Evolutionary conservation across 2,888 invertebrate species (phyloP).

Genomic region (Julus scandinavius): DNA sequence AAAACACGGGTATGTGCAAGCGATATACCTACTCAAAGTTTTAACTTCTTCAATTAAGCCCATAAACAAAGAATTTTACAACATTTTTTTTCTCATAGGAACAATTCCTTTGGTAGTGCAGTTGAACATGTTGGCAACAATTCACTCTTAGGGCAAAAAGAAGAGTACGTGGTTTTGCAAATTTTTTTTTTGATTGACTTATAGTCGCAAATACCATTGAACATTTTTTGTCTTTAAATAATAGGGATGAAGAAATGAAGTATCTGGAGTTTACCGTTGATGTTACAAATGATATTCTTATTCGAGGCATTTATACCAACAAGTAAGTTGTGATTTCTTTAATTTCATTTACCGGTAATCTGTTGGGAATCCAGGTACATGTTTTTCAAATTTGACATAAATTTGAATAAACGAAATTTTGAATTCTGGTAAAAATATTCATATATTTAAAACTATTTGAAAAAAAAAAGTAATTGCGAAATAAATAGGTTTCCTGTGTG

Average conservation of each 20-base stretch:
- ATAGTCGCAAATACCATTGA: background rate
- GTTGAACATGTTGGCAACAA: background rate
- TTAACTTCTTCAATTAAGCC: too few species aligned
- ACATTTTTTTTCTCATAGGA: background rate
- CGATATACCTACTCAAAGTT: too few species aligned
- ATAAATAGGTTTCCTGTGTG: too few species aligned
- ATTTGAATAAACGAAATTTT: background rate
- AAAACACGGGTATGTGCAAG: background rate
- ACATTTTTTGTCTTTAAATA: background rate
- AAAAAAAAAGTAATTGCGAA: too few species aligned
- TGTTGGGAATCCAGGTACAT: too few species aligned
- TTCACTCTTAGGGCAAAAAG: background rate
- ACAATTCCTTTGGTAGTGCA: background rate
- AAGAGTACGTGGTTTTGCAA: background rate
- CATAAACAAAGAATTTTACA: too few species aligned
- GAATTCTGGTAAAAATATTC: too few species aligned
- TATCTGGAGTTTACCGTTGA: slow-evolving; percentile 56
- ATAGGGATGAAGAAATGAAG: slow-evolving; percentile 49
- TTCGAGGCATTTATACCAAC: slow-evolving; percentile 55
- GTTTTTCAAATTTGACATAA: background rate
- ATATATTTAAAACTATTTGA: too few species aligned
- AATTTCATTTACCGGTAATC: background rate
- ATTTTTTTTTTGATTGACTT: background rate
- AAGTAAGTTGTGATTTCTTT: slow-evolving; percentile 45
- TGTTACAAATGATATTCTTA: slow-evolving; percentile 56